Conservation (phyloP, 2,888 invertebrate genomes). For the Polyommatus icarus region DNA sequence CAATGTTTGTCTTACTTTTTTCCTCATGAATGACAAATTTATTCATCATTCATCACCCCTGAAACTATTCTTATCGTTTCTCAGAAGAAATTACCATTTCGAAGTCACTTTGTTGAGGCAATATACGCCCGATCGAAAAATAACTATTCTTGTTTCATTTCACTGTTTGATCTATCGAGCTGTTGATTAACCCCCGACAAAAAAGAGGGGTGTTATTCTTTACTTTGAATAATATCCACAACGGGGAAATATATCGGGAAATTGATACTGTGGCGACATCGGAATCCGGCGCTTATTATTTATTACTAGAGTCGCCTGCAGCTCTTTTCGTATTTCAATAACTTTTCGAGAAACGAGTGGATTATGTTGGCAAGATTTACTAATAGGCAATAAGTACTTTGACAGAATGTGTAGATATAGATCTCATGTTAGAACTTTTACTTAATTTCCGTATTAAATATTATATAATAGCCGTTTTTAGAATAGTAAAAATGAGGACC, state of each 20-base stretch:
- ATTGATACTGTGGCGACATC: neutral
- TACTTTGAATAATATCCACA: neutral
- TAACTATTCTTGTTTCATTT: slow-evolving; percentile 14
- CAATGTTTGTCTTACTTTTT: neutral
- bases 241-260: neutral
- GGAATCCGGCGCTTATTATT: neutral
- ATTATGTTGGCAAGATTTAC: too few relatives aligned
- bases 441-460: too few relatives aligned
- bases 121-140: neutral
- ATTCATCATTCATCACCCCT: neutral
- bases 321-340: neutral
- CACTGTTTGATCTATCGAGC: slow-evolving; percentile 8
- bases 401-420: too few relatives aligned
- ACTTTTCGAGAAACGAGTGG: too few relatives aligned
- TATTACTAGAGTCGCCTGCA: neutral
- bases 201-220: too few relatives aligned
- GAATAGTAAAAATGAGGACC: too few relatives aligned
- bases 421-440: too few relatives aligned
- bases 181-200: too few relatives aligned
- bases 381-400: too few relatives aligned
- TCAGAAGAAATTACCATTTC: neutral
- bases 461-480: too few relatives aligned
- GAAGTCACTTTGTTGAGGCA: slow-evolving; percentile 6
- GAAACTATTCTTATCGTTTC: slow-evolving; percentile 4
- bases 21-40: neutral